Percentiles rank a stretch among this genome's conserved stretches.
Conservation (phyloP, 2,888 invertebrate species). For the Acrobasis consociella region DNA sequence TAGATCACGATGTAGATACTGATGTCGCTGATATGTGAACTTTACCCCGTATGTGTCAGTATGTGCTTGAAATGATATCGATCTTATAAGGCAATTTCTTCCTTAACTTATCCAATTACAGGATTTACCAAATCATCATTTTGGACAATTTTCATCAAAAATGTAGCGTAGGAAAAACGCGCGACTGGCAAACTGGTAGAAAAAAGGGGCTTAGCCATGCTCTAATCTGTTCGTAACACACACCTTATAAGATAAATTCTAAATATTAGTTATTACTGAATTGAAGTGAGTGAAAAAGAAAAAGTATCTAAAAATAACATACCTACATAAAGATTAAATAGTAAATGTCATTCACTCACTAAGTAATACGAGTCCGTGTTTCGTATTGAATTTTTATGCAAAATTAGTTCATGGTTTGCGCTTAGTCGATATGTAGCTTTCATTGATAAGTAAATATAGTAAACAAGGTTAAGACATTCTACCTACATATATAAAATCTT, state of each 20-base stretch:
- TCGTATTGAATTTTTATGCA: background rate
- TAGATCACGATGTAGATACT: conserved; percentile 40
- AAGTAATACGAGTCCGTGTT: background rate
- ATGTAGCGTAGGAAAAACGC: no score
- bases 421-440: background rate
- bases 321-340: background rate
- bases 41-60: background rate
- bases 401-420: conserved; percentile 11
- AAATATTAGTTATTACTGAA: no score
- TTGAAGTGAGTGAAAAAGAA: no score
- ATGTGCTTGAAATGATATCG: background rate
- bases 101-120: no score
- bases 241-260: no score
- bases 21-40: conserved; percentile 15
- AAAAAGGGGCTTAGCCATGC: no score
- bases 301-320: no score
- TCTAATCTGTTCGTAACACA: no score
- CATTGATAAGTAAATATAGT: conserved; percentile 3
- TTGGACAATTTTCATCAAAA: no score
- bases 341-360: background rate
- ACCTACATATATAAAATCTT: background rate
- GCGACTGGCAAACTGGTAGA: no score
- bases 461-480: conserved; percentile 4
- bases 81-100: no score
- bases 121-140: no score